These are phyloP conservation scores for Platysteira castanea DNA, from an alignment of 2,113 vertebrate genomes.

Conservation along the genomic window DNA sequence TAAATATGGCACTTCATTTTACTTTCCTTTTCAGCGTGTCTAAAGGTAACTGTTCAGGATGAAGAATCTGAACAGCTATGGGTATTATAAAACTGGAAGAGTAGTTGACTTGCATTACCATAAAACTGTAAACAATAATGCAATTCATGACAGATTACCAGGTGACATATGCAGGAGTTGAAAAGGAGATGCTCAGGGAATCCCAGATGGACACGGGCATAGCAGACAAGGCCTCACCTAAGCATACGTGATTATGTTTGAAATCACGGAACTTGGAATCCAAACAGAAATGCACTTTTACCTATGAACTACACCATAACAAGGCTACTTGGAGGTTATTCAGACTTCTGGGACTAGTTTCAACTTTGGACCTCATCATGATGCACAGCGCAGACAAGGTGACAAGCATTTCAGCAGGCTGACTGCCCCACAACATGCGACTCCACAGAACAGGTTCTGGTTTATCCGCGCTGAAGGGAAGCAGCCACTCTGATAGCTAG, in stretches of 20 bases:
- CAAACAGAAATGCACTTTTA: background rate
- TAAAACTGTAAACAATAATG: background rate
- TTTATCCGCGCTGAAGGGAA: background rate
- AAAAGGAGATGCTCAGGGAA: background rate
- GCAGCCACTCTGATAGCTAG: background rate
- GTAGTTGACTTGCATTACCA: background rate
- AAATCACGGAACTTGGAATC: background rate
- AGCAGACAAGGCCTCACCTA: background rate
- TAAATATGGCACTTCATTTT: background rate
- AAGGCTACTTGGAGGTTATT: background rate
- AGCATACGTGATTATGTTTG: background rate
- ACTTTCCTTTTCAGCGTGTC: background rate
- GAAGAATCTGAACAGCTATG: background rate
- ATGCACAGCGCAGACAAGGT: accelerated
- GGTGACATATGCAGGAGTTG: background rate
- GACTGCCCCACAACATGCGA: background rate
- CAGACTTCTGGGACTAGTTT: background rate
- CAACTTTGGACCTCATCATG: background rate
- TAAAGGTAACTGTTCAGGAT: background rate
- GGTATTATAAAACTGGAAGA: background rate
- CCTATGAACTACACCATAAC: background rate
- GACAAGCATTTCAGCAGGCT: background rate
- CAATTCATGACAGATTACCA: background rate
- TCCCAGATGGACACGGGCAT: accelerated
- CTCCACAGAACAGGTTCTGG: background rate